These are phyloP conservation scores for Pleuronectes platessa DNA, from an alignment of 2,113 vertebrate genomes.

Conservation along the genomic window DNA sequence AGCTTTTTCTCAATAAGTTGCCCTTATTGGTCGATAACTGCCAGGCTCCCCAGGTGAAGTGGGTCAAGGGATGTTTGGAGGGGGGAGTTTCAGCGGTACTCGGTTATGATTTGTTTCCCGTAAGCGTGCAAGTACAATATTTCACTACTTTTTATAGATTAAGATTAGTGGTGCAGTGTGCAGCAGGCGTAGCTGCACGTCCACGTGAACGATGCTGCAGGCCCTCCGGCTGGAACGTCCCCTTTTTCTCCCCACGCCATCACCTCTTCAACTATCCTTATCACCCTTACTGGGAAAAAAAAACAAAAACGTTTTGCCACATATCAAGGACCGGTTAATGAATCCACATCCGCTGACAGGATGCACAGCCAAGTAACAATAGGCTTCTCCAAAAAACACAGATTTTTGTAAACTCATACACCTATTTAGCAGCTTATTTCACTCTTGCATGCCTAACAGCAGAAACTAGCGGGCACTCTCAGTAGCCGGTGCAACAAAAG, in stretches of 20 bases:
- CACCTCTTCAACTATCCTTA: slow-evolving; percentile 73
- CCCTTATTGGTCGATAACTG: slow-evolving; percentile 76
- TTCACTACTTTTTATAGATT: slow-evolving; percentile 52
- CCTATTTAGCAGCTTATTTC: slow-evolving; percentile 47
- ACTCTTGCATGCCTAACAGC: slow-evolving; percentile 22
- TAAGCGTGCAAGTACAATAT: slow-evolving; percentile 34
- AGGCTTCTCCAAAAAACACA: slow-evolving; percentile 12
- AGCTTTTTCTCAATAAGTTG: slow-evolving; percentile 82
- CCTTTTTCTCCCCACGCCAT: slow-evolving; percentile 46
- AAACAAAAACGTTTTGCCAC: slow-evolving; percentile 56
- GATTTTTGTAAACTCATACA: slow-evolving; percentile 32
- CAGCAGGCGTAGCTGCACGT: slow-evolving; percentile 57
- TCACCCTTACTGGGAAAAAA: slow-evolving; percentile 35
- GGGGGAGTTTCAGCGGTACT: slow-evolving; percentile 14
- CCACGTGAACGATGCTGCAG: slow-evolving; percentile 63
- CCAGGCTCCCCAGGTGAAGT: slow-evolving; percentile 68
- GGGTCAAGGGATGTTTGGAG: slow-evolving; percentile 50
- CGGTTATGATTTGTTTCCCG: slow-evolving; percentile 52
- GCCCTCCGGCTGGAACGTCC: slow-evolving; percentile 50
- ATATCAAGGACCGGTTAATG: slow-evolving; percentile 58
- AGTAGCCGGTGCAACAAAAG: slow-evolving; percentile 42
- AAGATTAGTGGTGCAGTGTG: slow-evolving; percentile 60
- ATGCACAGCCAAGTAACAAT: slow-evolving; percentile 46
- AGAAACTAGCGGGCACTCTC: slow-evolving; percentile 17
- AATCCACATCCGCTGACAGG: slow-evolving; percentile 57